Percentiles rank a stretch among this genome's conserved stretches.
Evolutionary conservation across 1,140 invertebrate genomes (phyloP).

Genomic region (Ruditapes philippinarum): DNA sequence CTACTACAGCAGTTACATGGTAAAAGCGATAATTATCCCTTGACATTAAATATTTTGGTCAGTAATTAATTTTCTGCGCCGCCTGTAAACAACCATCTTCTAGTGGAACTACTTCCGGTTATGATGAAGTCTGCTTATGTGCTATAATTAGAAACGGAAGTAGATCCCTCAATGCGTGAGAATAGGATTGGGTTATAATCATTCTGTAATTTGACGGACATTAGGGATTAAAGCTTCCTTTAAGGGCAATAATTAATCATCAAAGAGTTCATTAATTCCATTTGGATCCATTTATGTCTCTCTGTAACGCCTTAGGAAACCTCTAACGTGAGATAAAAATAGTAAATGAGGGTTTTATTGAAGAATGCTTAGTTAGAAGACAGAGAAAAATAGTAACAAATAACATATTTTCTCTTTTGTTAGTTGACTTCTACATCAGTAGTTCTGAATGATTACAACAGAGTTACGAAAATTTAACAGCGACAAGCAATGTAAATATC

Average conservation of each 20-base stretch:
- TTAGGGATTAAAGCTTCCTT: constrained; percentile 16
- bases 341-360: too few relatives aligned
- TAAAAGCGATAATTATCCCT: too few relatives aligned
- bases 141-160: constrained; percentile 15
- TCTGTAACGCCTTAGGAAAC: not conserved
- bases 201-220: constrained; percentile 21
- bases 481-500: too few relatives aligned
- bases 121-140: not conserved
- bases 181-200: not conserved
- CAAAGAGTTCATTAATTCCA: constrained; percentile 28
- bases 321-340: too few relatives aligned
- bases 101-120: not conserved
- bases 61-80: not conserved
- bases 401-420: too few relatives aligned
- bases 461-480: too few relatives aligned
- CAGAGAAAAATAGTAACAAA: too few relatives aligned
- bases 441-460: too few relatives aligned
- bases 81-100: not conserved
- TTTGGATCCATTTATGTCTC: constrained; percentile 11
- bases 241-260: not conserved
- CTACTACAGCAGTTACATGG: too few relatives aligned
- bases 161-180: not conserved
- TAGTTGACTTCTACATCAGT: too few relatives aligned
- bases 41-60: too few relatives aligned
- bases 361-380: too few relatives aligned